phyloP scores from a whole-genome alignment of 2,797 vertebrate species.

The Micromesistius poutassou region DNA sequence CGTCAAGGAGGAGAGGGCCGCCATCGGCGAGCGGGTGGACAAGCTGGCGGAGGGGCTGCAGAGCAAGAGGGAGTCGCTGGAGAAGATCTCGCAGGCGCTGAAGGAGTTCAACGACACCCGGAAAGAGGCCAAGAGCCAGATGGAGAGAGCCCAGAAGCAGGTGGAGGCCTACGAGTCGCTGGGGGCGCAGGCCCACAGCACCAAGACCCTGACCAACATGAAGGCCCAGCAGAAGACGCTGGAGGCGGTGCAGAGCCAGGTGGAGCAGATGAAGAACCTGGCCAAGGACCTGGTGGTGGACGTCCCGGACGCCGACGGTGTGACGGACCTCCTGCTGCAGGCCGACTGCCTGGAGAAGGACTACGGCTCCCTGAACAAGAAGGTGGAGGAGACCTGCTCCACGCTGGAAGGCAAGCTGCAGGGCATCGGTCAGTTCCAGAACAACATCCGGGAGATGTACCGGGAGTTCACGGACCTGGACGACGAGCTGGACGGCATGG shows the following conservation, averaged over 20 bases:
- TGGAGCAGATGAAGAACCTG: constrained; percentile 80
- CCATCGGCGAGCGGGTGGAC: constrained; percentile 78
- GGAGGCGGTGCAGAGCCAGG: constrained; percentile 77
- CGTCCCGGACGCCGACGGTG: constrained; percentile 81
- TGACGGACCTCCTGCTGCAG: constrained; percentile 84
- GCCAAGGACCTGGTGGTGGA: constrained; percentile 85
- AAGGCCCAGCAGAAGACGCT: constrained; percentile 91
- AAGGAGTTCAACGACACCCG: constrained; percentile 87
- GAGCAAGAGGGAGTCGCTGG: constrained; percentile 82
- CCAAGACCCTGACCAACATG: constrained; percentile 86
- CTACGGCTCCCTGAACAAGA: constrained; percentile 73
- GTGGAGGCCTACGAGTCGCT: constrained; percentile 78
- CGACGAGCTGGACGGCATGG: constrained; percentile 93
- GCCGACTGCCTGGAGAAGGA: constrained; percentile 82
- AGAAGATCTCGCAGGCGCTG: constrained; percentile 82
- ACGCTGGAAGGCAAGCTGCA: constrained; percentile 91
- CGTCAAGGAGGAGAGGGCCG: constrained; percentile 76
- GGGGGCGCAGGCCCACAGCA: constrained; percentile 86
- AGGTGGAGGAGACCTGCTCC: constrained; percentile 83
- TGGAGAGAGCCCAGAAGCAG: constrained; percentile 82
- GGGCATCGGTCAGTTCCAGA: constrained; percentile 95
- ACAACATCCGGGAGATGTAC: constrained; percentile 95
- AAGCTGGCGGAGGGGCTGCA: constrained; percentile 79
- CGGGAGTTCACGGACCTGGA: constrained; percentile 90
- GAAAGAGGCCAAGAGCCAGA: constrained; percentile 80